Evolutionary conservation across 2,797 vertebrate genomes (phyloP).

Genomic region (Pangasius larnaudii): DNA sequence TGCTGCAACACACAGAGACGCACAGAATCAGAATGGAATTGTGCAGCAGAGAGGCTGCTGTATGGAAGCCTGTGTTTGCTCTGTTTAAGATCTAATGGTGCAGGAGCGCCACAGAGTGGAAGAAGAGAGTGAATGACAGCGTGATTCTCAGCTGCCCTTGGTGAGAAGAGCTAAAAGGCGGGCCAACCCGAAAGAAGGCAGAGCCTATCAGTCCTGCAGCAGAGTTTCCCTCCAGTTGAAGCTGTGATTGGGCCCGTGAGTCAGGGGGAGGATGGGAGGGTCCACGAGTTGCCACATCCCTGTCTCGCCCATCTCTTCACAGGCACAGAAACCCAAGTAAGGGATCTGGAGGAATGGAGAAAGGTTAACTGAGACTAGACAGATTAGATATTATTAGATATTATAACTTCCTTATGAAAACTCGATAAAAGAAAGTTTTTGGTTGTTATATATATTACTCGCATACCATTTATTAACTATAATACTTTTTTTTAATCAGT

Average conservation of each 20-base stretch:
- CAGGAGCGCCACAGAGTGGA: slow-evolving; percentile 33
- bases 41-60: slow-evolving; percentile 42
- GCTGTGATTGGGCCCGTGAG: slow-evolving; percentile 96
- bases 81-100: slow-evolving; percentile 53
- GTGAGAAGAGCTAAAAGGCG: slow-evolving; percentile 31
- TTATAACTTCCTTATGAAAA: not conserved
- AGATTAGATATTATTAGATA: not conserved
- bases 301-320: slow-evolving; percentile 92
- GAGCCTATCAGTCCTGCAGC: slow-evolving; percentile 82
- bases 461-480: not conserved
- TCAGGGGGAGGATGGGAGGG: slow-evolving; percentile 95
- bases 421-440: not conserved
- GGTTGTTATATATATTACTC: not conserved
- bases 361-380: not conserved
- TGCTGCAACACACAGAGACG: slow-evolving; percentile 44
- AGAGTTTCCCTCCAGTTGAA: slow-evolving; percentile 99
- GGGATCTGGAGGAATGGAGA: slow-evolving; percentile 81
- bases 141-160: slow-evolving; percentile 39
- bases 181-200: slow-evolving; percentile 37
- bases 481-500: not conserved
- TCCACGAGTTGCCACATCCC: slow-evolving; percentile 97
- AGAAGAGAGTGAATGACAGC: slow-evolving; percentile 69
- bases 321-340: slow-evolving; percentile 96
- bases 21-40: slow-evolving; percentile 28
- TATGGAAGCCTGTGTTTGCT: slow-evolving; percentile 50